These are phyloP conservation scores for Drosophila nr. medialis DNA, from an alignment of 2,888 invertebrate species.

Conservation along the genomic window DNA sequence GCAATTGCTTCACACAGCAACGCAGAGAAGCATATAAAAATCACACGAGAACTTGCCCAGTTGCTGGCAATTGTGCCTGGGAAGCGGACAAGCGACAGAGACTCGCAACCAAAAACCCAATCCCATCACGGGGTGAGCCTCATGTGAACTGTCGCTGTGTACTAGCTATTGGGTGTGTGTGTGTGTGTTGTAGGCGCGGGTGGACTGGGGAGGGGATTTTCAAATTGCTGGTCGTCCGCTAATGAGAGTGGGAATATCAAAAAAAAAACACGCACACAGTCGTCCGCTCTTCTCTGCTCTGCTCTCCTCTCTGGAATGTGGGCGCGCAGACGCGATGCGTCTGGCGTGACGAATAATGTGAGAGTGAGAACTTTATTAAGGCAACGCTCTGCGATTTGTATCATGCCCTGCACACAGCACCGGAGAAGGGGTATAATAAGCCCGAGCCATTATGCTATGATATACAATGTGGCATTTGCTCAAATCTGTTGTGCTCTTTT, in stretches of 20 bases:
- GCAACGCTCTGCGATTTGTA: slow-evolving; percentile 44
- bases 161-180: background rate
- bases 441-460: background rate
- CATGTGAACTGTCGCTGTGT: slow-evolving; percentile 50
- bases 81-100: slow-evolving; percentile 24
- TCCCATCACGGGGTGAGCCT: slow-evolving; percentile 17
- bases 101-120: slow-evolving; percentile 3
- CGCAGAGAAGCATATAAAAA: slow-evolving; percentile 60
- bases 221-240: slow-evolving; percentile 54
- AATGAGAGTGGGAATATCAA: slow-evolving; percentile 56
- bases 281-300: slow-evolving; percentile 1
- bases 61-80: slow-evolving; percentile 58
- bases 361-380: slow-evolving; percentile 65
- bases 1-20: slow-evolving; percentile 64
- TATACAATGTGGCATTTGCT: background rate
- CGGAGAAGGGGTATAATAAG: slow-evolving; percentile 12
- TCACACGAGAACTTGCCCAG: slow-evolving; percentile 82
- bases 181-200: background rate
- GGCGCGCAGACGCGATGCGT: slow-evolving; percentile 56
- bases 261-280: slow-evolving; percentile 13
- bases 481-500: background rate
- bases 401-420: slow-evolving; percentile 27
- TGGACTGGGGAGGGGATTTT: background rate
- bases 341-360: slow-evolving; percentile 64
- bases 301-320: slow-evolving; percentile 46